Base-by-base conservation (phyloP, 1,140 invertebrate genomes). In the Eubasilissa regina region DNA sequence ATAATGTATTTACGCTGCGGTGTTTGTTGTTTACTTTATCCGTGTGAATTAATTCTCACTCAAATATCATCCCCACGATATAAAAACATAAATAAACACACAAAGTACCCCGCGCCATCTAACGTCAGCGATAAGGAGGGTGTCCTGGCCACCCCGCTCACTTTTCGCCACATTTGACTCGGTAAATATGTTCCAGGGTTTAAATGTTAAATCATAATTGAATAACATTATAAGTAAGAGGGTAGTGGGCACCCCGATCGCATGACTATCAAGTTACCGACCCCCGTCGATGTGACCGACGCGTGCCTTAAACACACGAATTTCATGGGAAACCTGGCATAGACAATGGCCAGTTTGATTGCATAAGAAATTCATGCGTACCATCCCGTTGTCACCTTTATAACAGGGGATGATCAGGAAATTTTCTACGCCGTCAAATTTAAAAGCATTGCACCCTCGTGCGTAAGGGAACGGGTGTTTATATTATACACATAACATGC, bases 301-400 rank as follows among this genome's bases (percentile, higher is more conserved):
- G n/a, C 55, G 44, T 47, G 73, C 6, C n/a, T n/a, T n/a, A n/a
- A n/a, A n/a, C n/a, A n/a, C n/a, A n/a, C 44, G 0, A 6, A 58
- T 58, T 75, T 60, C 87, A 88, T 88, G 87, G 87, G 87, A 89
- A 89, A 84, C 82, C 79, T 85, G 82, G 62, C 80, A 80, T 77
- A 84, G 83, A 88, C 87, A 89, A 88, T 87, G 84, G 80, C 70
- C 83, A 85, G 58, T 64, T 76, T 76, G 58, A 76, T 76, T 76
- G 75, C 60, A 64, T 53, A 66, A 66, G 74, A 64, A 62, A 75
- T 44, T 60, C 51, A 56, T 55, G 70, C 70, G 51, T 13, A 13
- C n/a, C 44, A 15, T 72, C 68, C 25, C 35, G 12, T 44, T 25
- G 21, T 44, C 64, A 68, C 13, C 64, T 44, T 68, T 11, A 25